Evolutionary conservation across 2,113 vertebrate genomes (phyloP).

Genomic region (Chauna torquata): DNA sequence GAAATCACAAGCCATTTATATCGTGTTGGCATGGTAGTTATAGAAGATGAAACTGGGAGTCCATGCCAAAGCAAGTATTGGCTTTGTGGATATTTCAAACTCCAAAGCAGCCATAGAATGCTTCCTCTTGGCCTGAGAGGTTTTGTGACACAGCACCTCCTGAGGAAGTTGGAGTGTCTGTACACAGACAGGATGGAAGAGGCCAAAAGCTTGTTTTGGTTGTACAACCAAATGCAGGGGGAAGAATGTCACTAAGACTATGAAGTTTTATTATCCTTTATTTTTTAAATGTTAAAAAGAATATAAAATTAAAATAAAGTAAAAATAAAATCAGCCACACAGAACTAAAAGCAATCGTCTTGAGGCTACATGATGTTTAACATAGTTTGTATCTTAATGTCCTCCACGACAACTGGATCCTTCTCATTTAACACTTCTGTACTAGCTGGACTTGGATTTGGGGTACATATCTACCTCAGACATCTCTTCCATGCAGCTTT

Average conservation of each 20-base stretch:
- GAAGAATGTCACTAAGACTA: not conserved
- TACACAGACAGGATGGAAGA: not conserved
- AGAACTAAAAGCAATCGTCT: not conserved
- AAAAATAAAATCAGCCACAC: not conserved
- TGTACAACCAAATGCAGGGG: not conserved
- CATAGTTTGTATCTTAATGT: not conserved
- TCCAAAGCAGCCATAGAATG: not conserved
- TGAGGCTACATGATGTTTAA: not conserved
- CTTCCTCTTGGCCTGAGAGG: not conserved
- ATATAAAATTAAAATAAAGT: not conserved
- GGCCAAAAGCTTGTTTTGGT: not conserved
- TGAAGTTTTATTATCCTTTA: not conserved
- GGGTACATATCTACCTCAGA: not conserved
- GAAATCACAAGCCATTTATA: slow-evolving; percentile 6
- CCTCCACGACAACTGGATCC: not conserved
- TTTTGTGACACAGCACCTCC: not conserved
- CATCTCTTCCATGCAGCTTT: not conserved
- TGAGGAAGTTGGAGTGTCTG: not conserved
- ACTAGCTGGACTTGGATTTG: not conserved
- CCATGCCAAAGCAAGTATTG: not conserved
- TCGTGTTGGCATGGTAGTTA: not conserved
- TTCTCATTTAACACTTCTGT: not conserved
- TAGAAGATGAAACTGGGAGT: not conserved
- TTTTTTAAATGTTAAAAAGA: not conserved
- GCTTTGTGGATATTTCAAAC: not conserved